A percentile compares a stretch with the other conserved stretches of the same genome.
phyloP scores from a whole-genome alignment of 1,140 invertebrate species.

The Rhagoletis pomonella region DNA sequence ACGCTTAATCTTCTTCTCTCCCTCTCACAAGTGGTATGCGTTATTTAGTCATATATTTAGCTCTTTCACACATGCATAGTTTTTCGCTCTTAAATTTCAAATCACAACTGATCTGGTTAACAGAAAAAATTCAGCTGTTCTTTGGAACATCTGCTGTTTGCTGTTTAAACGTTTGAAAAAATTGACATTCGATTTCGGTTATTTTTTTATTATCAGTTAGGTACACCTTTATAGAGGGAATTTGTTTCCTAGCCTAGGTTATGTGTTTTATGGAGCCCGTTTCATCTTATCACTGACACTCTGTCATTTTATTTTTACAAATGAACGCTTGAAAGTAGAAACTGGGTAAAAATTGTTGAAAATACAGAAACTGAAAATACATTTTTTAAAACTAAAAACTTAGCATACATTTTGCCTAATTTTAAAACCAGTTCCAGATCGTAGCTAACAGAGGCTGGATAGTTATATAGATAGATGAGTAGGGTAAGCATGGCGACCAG shows the following conservation, averaged over 20 bases:
- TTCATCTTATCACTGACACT: neutral
- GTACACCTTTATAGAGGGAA: neutral
- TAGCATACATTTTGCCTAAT: no score
- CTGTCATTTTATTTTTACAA: neutral
- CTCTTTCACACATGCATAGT: neutral
- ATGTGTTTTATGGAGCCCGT: neutral
- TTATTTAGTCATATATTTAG: neutral
- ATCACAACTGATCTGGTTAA: neutral
- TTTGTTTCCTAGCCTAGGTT: neutral
- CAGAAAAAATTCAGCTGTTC: neutral
- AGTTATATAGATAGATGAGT: no score
- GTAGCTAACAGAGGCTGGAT: no score
- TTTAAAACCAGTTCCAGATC: no score
- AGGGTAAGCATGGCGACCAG: no score
- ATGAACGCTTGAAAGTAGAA: no score
- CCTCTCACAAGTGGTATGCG: neutral
- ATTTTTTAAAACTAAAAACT: no score
- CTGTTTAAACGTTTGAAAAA: neutral
- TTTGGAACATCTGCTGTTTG: neutral
- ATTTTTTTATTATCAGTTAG: constrained; percentile 25
- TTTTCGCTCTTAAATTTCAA: neutral
- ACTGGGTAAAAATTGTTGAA: no score
- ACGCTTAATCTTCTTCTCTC: neutral
- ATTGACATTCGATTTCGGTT: constrained; percentile 34
- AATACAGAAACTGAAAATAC: no score